Evolutionary conservation across 2,888 invertebrate species (phyloP).

Genomic region (Apotomis capreana): DNA sequence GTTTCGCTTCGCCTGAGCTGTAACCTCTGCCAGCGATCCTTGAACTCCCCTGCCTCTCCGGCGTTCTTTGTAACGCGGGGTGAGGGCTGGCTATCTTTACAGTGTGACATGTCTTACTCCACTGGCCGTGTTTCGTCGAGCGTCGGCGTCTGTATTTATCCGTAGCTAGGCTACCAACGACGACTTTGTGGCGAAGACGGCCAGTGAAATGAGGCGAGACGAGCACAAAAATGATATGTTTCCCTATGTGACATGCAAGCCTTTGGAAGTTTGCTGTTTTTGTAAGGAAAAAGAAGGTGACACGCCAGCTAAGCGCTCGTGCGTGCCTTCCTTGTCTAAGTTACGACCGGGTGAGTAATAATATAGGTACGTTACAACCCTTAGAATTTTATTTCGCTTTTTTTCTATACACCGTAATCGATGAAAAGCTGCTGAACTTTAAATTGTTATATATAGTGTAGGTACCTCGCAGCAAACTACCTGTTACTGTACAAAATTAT

Average conservation of each 20-base stretch:
- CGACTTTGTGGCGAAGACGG: slow-evolving; percentile 70
- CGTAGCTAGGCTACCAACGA: slow-evolving; percentile 70
- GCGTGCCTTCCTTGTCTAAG: slow-evolving; percentile 55
- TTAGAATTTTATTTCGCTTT: slow-evolving; percentile 49
- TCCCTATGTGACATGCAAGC: slow-evolving; percentile 65
- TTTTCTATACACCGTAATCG: slow-evolving; percentile 48
- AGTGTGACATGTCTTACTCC: slow-evolving; percentile 61
- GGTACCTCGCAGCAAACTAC: slow-evolving; percentile 14
- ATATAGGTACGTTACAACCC: slow-evolving; percentile 55
- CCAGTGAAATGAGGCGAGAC: slow-evolving; percentile 72
- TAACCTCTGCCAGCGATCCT: slow-evolving; percentile 57
- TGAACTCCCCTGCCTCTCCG: slow-evolving; percentile 64
- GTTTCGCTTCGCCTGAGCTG: slow-evolving; percentile 66
- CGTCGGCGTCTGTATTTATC: slow-evolving; percentile 71
- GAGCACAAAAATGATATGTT: slow-evolving; percentile 71
- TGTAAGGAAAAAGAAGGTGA: slow-evolving; percentile 62
- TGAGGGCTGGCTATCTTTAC: slow-evolving; percentile 55
- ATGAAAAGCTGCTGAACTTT: slow-evolving; percentile 45
- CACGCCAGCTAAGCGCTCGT: slow-evolving; percentile 53
- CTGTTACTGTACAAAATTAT: slow-evolving; percentile 27
- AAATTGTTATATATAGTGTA: slow-evolving; percentile 21
- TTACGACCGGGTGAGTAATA: slow-evolving; percentile 54
- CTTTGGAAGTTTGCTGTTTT: slow-evolving; percentile 61
- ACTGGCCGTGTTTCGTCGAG: slow-evolving; percentile 61
- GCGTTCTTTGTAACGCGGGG: slow-evolving; percentile 52